phyloP scores from a whole-genome alignment of 2,888 invertebrate species.

The Cantharis rustica region DNA sequence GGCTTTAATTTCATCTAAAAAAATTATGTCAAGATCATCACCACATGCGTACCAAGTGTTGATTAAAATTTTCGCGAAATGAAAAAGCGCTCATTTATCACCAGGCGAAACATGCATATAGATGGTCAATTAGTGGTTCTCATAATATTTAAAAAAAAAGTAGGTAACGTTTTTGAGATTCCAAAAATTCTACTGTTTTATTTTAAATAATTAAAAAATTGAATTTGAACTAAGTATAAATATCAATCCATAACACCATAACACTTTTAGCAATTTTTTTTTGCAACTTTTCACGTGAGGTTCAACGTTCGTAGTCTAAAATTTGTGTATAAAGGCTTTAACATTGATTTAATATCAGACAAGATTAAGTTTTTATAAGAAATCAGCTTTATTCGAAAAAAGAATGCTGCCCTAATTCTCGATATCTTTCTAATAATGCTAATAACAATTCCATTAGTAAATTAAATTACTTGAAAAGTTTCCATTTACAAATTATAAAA shows the following conservation, averaged over 20 bases:
- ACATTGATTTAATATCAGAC: not conserved
- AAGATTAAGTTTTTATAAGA: not conserved
- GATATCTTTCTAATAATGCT: conserved; percentile 9
- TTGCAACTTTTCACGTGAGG: not conserved
- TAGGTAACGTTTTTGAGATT: too few relatives aligned
- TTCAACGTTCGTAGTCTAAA: not conserved
- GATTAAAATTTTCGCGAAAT: not conserved
- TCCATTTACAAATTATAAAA: conserved; percentile 1
- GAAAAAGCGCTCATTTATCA: not conserved
- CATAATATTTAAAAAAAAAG: too few relatives aligned
- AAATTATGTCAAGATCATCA: not conserved
- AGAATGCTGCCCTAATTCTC: conserved; percentile 2
- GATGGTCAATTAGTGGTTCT: too few relatives aligned
- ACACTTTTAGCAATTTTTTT: too few relatives aligned
- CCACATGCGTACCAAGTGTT: not conserved
- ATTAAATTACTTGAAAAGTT: conserved; percentile 6
- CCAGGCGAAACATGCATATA: not conserved
- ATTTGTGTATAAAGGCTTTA: not conserved
- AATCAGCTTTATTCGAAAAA: not conserved
- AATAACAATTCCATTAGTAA: conserved; percentile 20
- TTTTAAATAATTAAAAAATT: too few relatives aligned
- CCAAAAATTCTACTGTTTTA: too few relatives aligned
- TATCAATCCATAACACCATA: too few relatives aligned
- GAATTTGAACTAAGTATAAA: too few relatives aligned
- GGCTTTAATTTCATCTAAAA: not conserved